Conservation (phyloP, 2,797 vertebrate species). For the Rhinogobio ventralis region DNA sequence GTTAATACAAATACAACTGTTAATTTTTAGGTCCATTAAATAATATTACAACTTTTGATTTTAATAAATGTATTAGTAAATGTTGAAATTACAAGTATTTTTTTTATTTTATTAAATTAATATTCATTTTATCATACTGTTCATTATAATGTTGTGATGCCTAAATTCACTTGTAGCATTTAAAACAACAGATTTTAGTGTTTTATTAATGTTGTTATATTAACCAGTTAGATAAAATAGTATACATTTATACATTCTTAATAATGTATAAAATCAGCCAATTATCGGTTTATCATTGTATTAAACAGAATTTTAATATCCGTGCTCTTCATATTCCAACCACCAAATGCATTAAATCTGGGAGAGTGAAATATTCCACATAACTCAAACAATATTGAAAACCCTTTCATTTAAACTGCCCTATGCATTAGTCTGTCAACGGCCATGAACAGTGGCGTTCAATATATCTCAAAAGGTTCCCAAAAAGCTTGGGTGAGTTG, state of each 20-base stretch:
- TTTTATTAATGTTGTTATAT: not conserved
- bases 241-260: too few relatives aligned
- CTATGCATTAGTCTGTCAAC: not conserved
- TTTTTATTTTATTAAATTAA: too few relatives aligned
- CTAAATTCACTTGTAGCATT: not conserved
- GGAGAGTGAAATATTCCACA: not conserved
- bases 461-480: constrained; percentile 39
- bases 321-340: not conserved
- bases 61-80: not conserved
- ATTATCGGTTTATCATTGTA: not conserved
- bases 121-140: not conserved
- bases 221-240: not conserved
- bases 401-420: not conserved
- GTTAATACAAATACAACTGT: not conserved
- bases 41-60: not conserved
- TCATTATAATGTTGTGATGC: not conserved
- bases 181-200: not conserved
- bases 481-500: constrained; percentile 14
- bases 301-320: not conserved
- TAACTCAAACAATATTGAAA: not conserved
- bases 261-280: not conserved
- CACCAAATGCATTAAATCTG: too few relatives aligned
- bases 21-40: too few relatives aligned
- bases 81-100: not conserved
- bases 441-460: not conserved